Percentiles rank a stretch among this genome's conserved stretches.
phyloP scores from a whole-genome alignment of 2,888 invertebrate genomes.

The Disparrhopalites patrizii region DNA sequence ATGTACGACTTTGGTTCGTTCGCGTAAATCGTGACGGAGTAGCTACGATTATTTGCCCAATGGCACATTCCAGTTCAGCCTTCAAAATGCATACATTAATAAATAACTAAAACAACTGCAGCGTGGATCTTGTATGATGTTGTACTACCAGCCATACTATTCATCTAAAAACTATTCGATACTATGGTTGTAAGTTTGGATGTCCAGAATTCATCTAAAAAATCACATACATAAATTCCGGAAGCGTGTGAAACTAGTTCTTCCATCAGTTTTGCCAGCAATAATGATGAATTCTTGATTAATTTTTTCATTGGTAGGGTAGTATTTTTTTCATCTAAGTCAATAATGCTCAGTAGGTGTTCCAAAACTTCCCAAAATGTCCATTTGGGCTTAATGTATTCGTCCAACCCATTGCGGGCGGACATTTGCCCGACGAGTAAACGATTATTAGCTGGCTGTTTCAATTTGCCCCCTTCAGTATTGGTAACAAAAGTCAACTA shows the following conservation, averaged over 20 bases:
- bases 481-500: constrained; percentile 45
- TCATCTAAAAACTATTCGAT: too few species aligned
- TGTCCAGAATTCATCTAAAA: too few species aligned
- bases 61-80: constrained; percentile 67
- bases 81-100: constrained; percentile 44
- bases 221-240: constrained; percentile 63
- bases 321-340: constrained; percentile 67
- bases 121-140: too few species aligned
- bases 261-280: constrained; percentile 75
- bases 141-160: too few species aligned
- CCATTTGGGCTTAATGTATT: constrained; percentile 53
- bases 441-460: constrained; percentile 43
- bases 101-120: too few species aligned
- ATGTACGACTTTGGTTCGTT: constrained; percentile 81
- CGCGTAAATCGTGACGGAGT: constrained; percentile 88
- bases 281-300: constrained; percentile 54
- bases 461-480: constrained; percentile 45
- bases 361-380: constrained; percentile 78
- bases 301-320: constrained; percentile 54
- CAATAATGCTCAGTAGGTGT: constrained; percentile 72
- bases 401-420: constrained; percentile 41
- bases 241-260: constrained; percentile 79
- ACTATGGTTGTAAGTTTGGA: too few species aligned
- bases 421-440: constrained; percentile 47
- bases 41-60: constrained; percentile 71